Percentiles rank a stretch among this genome's conserved stretches.
Evolutionary conservation across 2,888 invertebrate genomes (phyloP).

Genomic region (Synanthedon formicaeformis): DNA sequence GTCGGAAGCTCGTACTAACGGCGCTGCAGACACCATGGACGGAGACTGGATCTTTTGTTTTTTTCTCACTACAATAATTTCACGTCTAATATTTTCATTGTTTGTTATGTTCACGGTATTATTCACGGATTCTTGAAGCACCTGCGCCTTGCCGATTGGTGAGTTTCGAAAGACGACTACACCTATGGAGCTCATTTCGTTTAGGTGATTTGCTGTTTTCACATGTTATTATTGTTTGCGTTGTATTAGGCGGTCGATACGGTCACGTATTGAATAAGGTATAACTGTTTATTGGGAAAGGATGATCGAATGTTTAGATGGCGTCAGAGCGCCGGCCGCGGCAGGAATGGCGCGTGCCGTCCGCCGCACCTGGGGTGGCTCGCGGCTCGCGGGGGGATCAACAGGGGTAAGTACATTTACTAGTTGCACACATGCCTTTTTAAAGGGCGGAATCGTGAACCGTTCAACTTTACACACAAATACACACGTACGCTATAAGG

Average conservation of each 20-base stretch:
- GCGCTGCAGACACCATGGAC: conserved; percentile 53
- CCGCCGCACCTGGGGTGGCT: conserved; percentile 62
- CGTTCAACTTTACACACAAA: conserved; percentile 23
- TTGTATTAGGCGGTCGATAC: conserved; percentile 29
- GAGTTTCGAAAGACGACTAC: conserved; percentile 73
- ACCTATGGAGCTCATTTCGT: conserved; percentile 69
- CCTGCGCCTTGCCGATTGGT: conserved; percentile 71
- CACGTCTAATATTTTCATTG: conserved; percentile 50
- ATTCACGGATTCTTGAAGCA: conserved; percentile 75
- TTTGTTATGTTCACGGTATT: conserved; percentile 69
- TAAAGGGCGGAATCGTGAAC: conserved; percentile 55
- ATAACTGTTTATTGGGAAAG: conserved; percentile 21
- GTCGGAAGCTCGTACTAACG: conserved; percentile 50
- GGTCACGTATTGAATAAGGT: conserved; percentile 29
- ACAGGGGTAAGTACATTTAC: conserved; percentile 68
- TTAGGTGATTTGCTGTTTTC: conserved; percentile 41
- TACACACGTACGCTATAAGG: neutral
- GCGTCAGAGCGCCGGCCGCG: conserved; percentile 62
- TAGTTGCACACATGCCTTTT: conserved; percentile 68
- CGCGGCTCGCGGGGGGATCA: conserved; percentile 50
- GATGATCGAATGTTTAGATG: conserved; percentile 36
- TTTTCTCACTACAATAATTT: conserved; percentile 69
- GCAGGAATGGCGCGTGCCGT: conserved; percentile 68
- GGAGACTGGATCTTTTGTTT: conserved; percentile 53
- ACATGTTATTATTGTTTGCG: conserved; percentile 50